phyloP scores from a whole-genome alignment of 1,140 invertebrate species.

The Macrotrachela quadricornifera region DNA sequence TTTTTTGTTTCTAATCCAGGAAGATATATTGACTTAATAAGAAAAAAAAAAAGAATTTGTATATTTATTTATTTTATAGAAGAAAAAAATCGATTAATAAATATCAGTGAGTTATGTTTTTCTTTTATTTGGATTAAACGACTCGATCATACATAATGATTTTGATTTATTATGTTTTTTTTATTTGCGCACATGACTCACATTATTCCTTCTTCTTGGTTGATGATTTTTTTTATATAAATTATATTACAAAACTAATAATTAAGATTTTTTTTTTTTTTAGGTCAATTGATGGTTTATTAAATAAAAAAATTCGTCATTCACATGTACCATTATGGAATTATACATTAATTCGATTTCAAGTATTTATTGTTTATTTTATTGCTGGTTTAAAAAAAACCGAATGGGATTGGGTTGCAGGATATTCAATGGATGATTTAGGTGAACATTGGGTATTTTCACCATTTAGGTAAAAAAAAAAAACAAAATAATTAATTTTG shows the following conservation, averaged over 20 bases:
- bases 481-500: not conserved
- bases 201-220: not conserved
- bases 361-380: conserved; percentile 68
- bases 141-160: too few relatives aligned
- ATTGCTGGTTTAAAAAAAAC: conserved; percentile 69
- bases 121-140: too few relatives aligned
- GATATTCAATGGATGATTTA: conserved; percentile 60
- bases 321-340: conserved; percentile 57
- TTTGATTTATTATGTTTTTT: too few relatives aligned
- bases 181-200: too few relatives aligned
- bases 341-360: conserved; percentile 52
- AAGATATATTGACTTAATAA: too few relatives aligned
- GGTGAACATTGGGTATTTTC: conserved; percentile 61
- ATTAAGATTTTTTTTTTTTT: conserved; percentile 5
- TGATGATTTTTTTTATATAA: not conserved
- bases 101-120: too few relatives aligned
- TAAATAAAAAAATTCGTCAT: conserved; percentile 27
- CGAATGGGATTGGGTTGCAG: conserved; percentile 61
- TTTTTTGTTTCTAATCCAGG: conserved; percentile 4
- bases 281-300: conserved; percentile 45
- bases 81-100: too few relatives aligned
- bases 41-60: too few relatives aligned
- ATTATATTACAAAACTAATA: conserved; percentile 3
- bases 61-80: too few relatives aligned
- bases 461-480: conserved; percentile 48